These are phyloP conservation scores for Falco biarmicus DNA, from an alignment of 2,797 vertebrate genomes.

Conservation along the genomic window DNA sequence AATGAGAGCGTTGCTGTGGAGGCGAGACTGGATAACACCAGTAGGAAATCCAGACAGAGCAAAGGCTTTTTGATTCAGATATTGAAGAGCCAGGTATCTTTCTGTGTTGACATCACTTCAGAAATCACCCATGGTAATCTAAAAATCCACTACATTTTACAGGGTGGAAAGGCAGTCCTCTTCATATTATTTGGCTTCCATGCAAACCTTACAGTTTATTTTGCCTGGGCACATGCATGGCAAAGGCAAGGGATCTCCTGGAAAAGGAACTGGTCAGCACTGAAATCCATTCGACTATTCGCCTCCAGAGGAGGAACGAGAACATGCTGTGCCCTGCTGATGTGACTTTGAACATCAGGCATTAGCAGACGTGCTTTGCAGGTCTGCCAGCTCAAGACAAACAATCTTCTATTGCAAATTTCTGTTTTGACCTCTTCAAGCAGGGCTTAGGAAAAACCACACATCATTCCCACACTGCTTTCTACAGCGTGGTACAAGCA, in stretches of 20 bases:
- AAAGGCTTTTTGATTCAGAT: neutral
- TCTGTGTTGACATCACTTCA: neutral
- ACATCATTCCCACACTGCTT: neutral
- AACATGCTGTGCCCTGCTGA: neutral
- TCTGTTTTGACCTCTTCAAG: neutral
- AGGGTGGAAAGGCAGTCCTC: neutral
- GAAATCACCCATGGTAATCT: neutral
- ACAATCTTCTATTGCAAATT: neutral
- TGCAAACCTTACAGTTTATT: neutral
- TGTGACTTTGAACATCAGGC: neutral
- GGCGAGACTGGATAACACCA: neutral
- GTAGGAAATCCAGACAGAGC: neutral
- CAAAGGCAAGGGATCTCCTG: neutral
- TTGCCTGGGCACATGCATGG: neutral
- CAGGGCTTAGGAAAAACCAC: neutral
- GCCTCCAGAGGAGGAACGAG: neutral
- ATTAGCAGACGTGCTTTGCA: neutral
- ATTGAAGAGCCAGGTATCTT: neutral
- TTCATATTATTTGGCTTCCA: neutral
- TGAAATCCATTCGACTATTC: neutral
- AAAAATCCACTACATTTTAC: neutral
- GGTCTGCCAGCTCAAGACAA: neutral
- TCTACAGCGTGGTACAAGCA: rapidly evolving
- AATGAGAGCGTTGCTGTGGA: neutral
- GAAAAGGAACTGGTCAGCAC: neutral